phyloP scores from a whole-genome alignment of 2,888 invertebrate genomes.

The Hemicrepidius hirtus region DNA sequence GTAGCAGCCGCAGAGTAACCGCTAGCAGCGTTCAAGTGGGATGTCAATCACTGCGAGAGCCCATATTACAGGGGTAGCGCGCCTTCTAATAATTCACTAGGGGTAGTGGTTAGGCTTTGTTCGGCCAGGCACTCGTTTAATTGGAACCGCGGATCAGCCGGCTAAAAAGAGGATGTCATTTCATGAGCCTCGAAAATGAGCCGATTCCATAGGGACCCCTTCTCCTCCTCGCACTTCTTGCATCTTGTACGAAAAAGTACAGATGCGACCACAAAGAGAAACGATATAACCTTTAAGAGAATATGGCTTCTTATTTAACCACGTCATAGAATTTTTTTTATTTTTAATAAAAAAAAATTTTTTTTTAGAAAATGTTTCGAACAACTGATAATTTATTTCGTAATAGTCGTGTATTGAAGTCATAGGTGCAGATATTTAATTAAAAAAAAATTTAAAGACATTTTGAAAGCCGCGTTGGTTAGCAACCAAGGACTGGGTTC shows the following conservation, averaged over 20 bases:
- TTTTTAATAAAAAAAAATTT: too few species aligned
- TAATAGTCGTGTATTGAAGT: too few species aligned
- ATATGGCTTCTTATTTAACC: constrained; percentile 37
- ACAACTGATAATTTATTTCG: too few species aligned
- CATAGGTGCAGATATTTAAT: too few species aligned
- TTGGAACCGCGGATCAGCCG: constrained; percentile 71
- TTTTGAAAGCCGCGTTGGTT: too few species aligned
- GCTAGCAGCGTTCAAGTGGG: constrained; percentile 61
- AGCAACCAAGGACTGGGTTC: too few species aligned
- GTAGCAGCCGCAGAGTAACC: constrained; percentile 57
- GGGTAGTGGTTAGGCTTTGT: constrained; percentile 62
- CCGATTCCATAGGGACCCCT: constrained; percentile 66
- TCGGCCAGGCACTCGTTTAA: constrained; percentile 68
- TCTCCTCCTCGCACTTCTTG: constrained; percentile 51
- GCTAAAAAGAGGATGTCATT: constrained; percentile 71
- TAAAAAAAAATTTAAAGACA: too few species aligned
- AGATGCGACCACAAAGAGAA: constrained; percentile 38
- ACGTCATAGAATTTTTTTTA: background rate
- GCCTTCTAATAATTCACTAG: constrained; percentile 64
- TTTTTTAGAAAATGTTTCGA: too few species aligned
- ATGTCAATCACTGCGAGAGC: constrained; percentile 60
- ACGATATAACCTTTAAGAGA: background rate
- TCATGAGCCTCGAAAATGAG: constrained; percentile 68
- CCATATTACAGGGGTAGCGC: constrained; percentile 62
- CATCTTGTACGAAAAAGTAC: constrained; percentile 28